A percentile compares a stretch with the other conserved stretches of the same genome.
Conservation (phyloP, 2,797 vertebrate species). For the Tenualosa ilisha region DNA sequence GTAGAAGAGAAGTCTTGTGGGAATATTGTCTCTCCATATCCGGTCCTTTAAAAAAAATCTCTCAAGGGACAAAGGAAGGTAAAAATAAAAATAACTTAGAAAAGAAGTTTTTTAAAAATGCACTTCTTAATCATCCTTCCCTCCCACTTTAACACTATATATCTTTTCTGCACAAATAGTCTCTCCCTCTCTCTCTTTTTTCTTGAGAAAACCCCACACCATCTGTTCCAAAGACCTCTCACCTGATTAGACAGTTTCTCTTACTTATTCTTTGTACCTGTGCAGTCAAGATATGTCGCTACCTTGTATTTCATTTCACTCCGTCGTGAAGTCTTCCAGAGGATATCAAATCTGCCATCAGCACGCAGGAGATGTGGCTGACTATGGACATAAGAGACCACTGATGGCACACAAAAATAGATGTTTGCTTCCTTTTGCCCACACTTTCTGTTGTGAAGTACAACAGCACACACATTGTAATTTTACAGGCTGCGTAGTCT, state of each 20-base stretch:
- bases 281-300: neutral
- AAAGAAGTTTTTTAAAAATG: neutral
- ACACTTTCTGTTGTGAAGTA: neutral
- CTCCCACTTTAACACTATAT: neutral
- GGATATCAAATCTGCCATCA: slow-evolving; percentile 1
- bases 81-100: slow-evolving; percentile 16
- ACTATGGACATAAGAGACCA: neutral
- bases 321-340: neutral
- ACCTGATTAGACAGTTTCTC: neutral
- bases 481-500: neutral
- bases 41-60: neutral
- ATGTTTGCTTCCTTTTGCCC: neutral
- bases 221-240: neutral
- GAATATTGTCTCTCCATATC: slow-evolving; percentile 13
- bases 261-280: neutral
- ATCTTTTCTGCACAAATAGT: neutral
- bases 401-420: neutral
- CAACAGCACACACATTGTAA: neutral
- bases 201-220: neutral
- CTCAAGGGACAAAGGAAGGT: neutral
- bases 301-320: neutral
- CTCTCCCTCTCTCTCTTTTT: neutral
- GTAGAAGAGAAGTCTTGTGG: neutral
- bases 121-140: neutral
- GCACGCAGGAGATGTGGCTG: neutral